phyloP scores from a whole-genome alignment of 2,113 vertebrate genomes.

The Jaculus jaculus region DNA sequence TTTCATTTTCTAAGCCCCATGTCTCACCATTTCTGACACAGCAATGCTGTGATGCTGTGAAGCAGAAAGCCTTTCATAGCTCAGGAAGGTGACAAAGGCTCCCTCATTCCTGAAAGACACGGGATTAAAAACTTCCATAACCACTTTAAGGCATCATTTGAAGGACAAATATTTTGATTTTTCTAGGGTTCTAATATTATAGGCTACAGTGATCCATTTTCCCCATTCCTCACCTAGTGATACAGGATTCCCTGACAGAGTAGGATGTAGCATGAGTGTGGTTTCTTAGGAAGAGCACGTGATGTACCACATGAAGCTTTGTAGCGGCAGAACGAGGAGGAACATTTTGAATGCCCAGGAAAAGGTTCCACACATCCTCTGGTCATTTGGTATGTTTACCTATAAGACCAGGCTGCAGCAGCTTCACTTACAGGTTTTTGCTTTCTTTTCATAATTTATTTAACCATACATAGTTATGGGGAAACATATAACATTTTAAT shows the following conservation, averaged over 20 bases:
- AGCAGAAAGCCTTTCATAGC: background rate
- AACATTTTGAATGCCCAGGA: background rate
- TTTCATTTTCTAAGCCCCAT: background rate
- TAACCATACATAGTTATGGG: background rate
- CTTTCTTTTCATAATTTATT: background rate
- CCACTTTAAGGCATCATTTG: background rate
- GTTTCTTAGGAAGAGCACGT: background rate
- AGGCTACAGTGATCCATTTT: background rate
- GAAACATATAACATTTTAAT: background rate
- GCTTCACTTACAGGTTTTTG: background rate
- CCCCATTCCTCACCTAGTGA: background rate
- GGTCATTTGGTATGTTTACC: background rate
- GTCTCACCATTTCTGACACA: background rate
- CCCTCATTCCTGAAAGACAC: background rate
- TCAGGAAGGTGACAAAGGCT: background rate
- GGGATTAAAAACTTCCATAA: background rate
- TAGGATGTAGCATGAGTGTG: rapidly evolving
- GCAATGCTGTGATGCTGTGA: rapidly evolving
- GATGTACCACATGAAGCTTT: background rate
- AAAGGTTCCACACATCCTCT: background rate
- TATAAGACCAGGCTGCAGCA: background rate
- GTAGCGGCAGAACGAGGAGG: background rate
- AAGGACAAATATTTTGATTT: slow-evolving; percentile 11
- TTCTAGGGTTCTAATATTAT: background rate
- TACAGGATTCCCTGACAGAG: background rate